phyloP scores from a whole-genome alignment of 2,113 vertebrate genomes.

The Elgaria multicarinata region DNA sequence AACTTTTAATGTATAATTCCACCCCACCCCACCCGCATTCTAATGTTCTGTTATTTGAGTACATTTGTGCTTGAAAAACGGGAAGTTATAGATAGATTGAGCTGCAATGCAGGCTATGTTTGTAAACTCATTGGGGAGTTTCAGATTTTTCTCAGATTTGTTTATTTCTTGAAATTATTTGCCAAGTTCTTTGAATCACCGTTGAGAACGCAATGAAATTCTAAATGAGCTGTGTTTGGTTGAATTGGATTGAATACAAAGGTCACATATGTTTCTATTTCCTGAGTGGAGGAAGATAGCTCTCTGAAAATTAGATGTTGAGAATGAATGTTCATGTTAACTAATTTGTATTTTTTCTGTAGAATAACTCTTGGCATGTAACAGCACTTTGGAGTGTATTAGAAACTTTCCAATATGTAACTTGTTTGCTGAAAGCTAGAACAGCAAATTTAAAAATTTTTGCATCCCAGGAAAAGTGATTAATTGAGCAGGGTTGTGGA shows the following conservation, averaged over 20 bases:
- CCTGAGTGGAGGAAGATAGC: slow-evolving; percentile 30
- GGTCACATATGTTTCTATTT: slow-evolving; percentile 40
- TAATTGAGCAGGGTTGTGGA: not conserved
- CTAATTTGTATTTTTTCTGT: slow-evolving; percentile 21
- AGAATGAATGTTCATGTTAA: slow-evolving; percentile 32
- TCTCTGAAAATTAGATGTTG: slow-evolving; percentile 10
- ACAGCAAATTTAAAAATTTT: not conserved
- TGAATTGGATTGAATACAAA: slow-evolving; percentile 21
- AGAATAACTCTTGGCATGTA: not conserved
- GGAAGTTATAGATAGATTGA: not conserved
- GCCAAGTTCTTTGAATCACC: slow-evolving; percentile 23
- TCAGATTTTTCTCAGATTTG: slow-evolving; percentile 13
- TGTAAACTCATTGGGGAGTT: not conserved
- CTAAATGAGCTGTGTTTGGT: slow-evolving; percentile 19
- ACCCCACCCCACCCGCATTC: too few species aligned
- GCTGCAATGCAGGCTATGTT: not conserved
- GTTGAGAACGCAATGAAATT: slow-evolving; percentile 15
- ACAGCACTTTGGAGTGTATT: not conserved
- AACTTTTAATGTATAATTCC: not conserved
- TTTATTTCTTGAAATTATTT: slow-evolving; percentile 16
- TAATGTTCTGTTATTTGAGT: not conserved
- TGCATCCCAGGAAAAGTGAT: not conserved
- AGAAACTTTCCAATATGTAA: not conserved
- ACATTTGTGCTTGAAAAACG: not conserved
- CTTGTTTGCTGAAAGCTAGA: not conserved